Base-by-base conservation (phyloP, 2,888 invertebrate species). In the Coremacera marginata region DNA sequence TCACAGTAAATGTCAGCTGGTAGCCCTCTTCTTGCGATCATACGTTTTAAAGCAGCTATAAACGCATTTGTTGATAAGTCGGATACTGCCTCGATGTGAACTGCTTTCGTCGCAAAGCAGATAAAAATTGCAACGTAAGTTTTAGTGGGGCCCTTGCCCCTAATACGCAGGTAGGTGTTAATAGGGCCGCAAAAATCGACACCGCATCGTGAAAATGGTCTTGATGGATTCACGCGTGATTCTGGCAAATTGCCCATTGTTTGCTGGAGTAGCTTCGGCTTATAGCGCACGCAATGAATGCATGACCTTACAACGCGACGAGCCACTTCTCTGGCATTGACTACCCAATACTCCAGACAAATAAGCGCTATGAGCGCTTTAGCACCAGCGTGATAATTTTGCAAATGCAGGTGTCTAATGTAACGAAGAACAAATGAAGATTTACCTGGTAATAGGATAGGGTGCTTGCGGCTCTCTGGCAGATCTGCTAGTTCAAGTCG, bases 311-410 rank as follows among this genome's bases (percentile, higher is more conserved):
- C 67, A 14, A 75, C 49, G 14, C 34, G 22, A 34, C 68, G 52
- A 25, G 37, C 67, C 25, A 75, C 9, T 16, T 3, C 22, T 71
- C 76, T 19, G 11, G 70, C 76, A 51, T 76, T 75, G 5, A 75
- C 22, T 37, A 78, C 57, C 80, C 77, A 78, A 37, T 75, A 72
- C 0, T 75, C 51, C 62, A 78, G 76, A 7, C 79, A 60, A 14
- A 77, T 62, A 9, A 81, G 63, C 1, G 79, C 70, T n/a, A 80
- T 70, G 25, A 80, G 27, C 11, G 79, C 57, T 22, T 78, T 81
- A 9, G 79, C 49, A 22, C 78, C 80, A 51, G 78, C 80, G 49
- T 81, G 78, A 65, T 77, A 79, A 11, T 80, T 80, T 51, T 51
- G 67, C 14, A 68, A 25, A 19, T 77, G 77, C 25, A 77, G 67